Percentiles rank a stretch among this genome's conserved stretches.
phyloP scores from a whole-genome alignment of 1,140 invertebrate genomes.

The Latrodectus geometricus region DNA sequence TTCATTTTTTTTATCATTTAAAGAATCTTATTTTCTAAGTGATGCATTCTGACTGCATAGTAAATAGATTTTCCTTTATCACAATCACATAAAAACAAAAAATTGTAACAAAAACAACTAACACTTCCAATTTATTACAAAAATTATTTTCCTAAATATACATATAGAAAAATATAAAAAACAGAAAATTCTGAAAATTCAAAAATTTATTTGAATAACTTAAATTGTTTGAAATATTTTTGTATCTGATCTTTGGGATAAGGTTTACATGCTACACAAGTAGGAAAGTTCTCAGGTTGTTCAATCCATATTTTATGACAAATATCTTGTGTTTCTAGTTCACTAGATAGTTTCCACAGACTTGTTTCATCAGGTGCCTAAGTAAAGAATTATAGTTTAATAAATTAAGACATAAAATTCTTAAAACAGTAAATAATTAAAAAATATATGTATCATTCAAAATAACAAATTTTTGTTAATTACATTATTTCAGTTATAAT shows the following conservation, averaged over 20 bases:
- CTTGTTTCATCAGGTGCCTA: conserved; percentile 82
- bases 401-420: background rate
- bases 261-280: conserved; percentile 93
- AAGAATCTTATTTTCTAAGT: too few species aligned
- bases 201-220: conserved; percentile 78
- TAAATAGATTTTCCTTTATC: too few species aligned
- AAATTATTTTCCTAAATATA: too few species aligned
- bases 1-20: too few species aligned
- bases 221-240: conserved; percentile 88
- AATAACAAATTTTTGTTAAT: too few species aligned
- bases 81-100: too few species aligned
- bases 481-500: too few species aligned
- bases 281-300: conserved; percentile 95
- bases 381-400: conserved; percentile 54
- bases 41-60: too few species aligned
- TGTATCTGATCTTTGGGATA: conserved; percentile 88
- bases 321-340: conserved; percentile 79
- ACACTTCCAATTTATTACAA: too few species aligned
- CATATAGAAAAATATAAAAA: conserved; percentile 1
- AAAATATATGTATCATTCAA: too few species aligned
- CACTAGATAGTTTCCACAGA: conserved; percentile 77
- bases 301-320: conserved; percentile 96
- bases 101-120: too few species aligned
- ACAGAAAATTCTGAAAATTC: background rate
- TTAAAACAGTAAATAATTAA: conserved; percentile 28